A percentile compares a stretch with the other conserved stretches of the same genome.
Conservation (phyloP, 2,113 vertebrate species). For the Noctilio leporinus region DNA sequence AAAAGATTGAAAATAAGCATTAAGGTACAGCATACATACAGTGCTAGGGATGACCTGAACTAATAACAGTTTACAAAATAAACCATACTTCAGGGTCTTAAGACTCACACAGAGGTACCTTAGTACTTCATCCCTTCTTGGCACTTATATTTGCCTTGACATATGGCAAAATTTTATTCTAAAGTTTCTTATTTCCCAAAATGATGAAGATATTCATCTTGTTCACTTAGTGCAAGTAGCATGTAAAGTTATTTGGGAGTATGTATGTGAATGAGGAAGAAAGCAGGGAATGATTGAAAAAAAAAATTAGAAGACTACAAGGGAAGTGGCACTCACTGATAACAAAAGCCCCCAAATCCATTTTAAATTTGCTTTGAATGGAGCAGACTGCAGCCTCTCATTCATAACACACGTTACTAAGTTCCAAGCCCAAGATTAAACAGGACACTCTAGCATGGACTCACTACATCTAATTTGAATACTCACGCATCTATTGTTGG, state of each 20-base stretch:
- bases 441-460: background rate
- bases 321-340: constrained; percentile 54
- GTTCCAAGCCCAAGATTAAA: constrained; percentile 18
- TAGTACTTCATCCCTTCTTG: background rate
- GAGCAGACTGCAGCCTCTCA: constrained; percentile 65
- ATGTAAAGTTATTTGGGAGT: constrained; percentile 39
- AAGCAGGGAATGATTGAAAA: constrained; percentile 61
- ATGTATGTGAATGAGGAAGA: constrained; percentile 63
- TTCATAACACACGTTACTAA: background rate
- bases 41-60: background rate
- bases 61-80: background rate
- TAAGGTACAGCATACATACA: background rate
- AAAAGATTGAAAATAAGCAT: background rate
- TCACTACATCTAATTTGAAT: rapidly evolving
- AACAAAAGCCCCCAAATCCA: constrained; percentile 45
- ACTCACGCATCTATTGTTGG: constrained; percentile 97
- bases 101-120: background rate
- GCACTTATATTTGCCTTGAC: background rate
- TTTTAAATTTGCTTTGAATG: constrained; percentile 50
- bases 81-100: background rate
- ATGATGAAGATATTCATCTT: background rate
- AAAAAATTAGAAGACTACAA: constrained; percentile 54
- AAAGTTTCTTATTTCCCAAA: background rate
- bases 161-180: background rate
- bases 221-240: background rate